Evolutionary conservation across 2,888 invertebrate genomes (phyloP).

Genomic region (Drosophila tripunctata): DNA sequence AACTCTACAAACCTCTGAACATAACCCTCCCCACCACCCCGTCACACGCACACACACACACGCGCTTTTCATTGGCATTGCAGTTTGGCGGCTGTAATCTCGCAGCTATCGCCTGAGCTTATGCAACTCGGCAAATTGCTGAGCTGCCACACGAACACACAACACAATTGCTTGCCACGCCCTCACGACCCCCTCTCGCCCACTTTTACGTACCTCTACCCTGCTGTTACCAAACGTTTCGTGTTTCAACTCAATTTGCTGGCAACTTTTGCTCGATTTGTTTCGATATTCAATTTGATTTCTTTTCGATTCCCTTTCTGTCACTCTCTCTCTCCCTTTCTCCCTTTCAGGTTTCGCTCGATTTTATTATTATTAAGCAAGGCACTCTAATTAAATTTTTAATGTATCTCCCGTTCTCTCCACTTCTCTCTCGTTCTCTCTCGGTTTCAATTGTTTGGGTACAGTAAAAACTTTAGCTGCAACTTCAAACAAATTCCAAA

Average conservation of each 20-base stretch:
- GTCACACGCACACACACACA: neutral
- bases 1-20: slow-evolving; percentile 19
- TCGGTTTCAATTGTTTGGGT: neutral
- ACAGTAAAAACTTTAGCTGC: slow-evolving; percentile 48
- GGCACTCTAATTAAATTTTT: slow-evolving; percentile 69
- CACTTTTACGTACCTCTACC: too few relatives aligned
- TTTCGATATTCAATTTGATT: slow-evolving; percentile 45
- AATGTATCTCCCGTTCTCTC: slow-evolving; percentile 37
- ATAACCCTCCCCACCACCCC: slow-evolving; percentile 1
- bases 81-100: slow-evolving; percentile 60
- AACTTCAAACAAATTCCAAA: slow-evolving; percentile 76
- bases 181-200: neutral
- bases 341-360: neutral
- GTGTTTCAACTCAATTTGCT: slow-evolving; percentile 64
- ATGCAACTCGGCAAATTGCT: slow-evolving; percentile 58
- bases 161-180: slow-evolving; percentile 1
- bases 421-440: neutral
- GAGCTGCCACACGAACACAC: slow-evolving; percentile 35
- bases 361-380: slow-evolving; percentile 35
- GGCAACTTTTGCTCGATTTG: slow-evolving; percentile 52
- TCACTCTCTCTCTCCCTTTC: slow-evolving; percentile 10
- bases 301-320: slow-evolving; percentile 26
- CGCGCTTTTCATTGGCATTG: slow-evolving; percentile 24
- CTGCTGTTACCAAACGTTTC: slow-evolving; percentile 22
- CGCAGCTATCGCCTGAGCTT: slow-evolving; percentile 41